A percentile compares a stretch with the other conserved stretches of the same genome.
Conservation (phyloP, 2,113 vertebrate genomes). For the Apaloderma vittatum region DNA sequence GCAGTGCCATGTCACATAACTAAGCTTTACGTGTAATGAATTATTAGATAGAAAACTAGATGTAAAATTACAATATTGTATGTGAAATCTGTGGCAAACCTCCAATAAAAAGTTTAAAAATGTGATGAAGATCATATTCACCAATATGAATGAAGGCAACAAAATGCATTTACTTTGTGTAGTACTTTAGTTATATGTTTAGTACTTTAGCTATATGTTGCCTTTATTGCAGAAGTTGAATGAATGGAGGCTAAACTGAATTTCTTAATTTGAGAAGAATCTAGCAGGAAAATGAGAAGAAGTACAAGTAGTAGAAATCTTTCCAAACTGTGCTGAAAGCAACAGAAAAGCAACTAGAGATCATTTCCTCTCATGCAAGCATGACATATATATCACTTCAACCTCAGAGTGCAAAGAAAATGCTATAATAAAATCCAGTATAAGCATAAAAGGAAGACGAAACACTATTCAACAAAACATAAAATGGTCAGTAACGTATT, state of each 20-base stretch:
- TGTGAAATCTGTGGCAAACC: not conserved
- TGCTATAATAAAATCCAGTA: not conserved
- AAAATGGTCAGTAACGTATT: not conserved
- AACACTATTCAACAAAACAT: not conserved
- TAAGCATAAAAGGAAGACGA: not conserved
- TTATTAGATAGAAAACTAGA: not conserved
- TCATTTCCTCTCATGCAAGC: not conserved
- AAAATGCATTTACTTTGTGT: not conserved
- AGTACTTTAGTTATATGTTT: not conserved
- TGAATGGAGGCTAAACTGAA: not conserved
- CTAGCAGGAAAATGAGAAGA: not conserved
- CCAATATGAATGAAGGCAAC: not conserved
- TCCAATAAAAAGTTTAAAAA: not conserved
- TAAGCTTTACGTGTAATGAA: not conserved
- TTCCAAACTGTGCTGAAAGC: not conserved
- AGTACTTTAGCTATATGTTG: not conserved
- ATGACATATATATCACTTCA: not conserved
- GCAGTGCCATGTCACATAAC: not conserved
- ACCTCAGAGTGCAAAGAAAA: not conserved
- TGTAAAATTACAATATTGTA: not conserved
- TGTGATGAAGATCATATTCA: not conserved
- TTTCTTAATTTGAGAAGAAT: not conserved
- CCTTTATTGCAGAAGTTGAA: not conserved
- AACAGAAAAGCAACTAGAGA: not conserved
- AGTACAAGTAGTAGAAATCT: not conserved